Conservation (phyloP, 2,888 invertebrate genomes). For the Acleris holmiana region DNA sequence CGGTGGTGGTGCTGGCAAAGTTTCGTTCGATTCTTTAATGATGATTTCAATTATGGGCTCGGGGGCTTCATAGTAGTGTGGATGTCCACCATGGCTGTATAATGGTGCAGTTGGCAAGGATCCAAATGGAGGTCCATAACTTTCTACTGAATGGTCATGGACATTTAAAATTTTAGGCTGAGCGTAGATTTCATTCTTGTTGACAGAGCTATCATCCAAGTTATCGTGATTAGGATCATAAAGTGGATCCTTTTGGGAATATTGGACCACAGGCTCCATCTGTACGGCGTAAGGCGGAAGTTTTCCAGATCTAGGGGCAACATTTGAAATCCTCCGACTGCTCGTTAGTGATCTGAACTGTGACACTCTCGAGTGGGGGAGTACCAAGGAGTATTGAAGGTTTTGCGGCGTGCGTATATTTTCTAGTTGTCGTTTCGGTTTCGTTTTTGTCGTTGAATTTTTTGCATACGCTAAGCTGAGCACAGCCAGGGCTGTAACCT, state of each 20-base stretch:
- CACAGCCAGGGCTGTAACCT: conserved; percentile 84
- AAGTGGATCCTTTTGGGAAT: conserved; percentile 91
- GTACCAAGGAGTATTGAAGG: conserved; percentile 84
- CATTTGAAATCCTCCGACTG: conserved; percentile 83
- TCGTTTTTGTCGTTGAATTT: conserved; percentile 76
- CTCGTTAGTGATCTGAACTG: conserved; percentile 78
- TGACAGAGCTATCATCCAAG: conserved; percentile 70
- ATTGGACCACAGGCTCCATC: conserved; percentile 92
- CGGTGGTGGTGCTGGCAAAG: conserved; percentile 87
- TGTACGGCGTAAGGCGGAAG: conserved; percentile 90
- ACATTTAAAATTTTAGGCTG: conserved; percentile 77
- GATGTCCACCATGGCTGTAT: conserved; percentile 77
- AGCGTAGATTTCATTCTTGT: conserved; percentile 76
- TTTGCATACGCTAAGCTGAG: conserved; percentile 79
- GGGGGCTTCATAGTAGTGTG: conserved; percentile 89
- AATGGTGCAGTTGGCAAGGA: conserved; percentile 74
- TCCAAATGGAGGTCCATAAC: conserved; percentile 78
- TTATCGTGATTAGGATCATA: conserved; percentile 85
- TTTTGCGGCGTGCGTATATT: conserved; percentile 84
- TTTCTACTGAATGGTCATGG: conserved; percentile 74
- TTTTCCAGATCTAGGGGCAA: conserved; percentile 72
- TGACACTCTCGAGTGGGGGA: conserved; percentile 83
- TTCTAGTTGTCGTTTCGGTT: conserved; percentile 82
- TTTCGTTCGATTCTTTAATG: conserved; percentile 94
- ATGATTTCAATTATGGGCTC: conserved; percentile 97